Conservation (phyloP, 2,888 invertebrate species). For the Pristionchus entomophagus region DNA sequence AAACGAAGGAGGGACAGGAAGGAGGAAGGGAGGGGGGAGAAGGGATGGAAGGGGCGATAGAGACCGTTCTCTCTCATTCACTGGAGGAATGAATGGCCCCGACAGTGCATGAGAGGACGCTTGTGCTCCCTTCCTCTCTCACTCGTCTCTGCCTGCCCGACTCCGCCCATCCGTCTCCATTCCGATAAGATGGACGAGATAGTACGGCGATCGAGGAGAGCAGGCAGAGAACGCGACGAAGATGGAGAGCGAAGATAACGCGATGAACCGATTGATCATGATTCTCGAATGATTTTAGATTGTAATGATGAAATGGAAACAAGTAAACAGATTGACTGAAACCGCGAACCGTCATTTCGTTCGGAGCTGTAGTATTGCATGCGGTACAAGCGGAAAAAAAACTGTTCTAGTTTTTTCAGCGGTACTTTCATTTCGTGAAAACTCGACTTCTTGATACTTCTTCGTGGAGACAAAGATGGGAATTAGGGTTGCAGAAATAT, state of each 20-base stretch:
- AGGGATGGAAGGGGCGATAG: not conserved
- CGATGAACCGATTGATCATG: slow-evolving; percentile 17
- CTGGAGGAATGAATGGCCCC: slow-evolving; percentile 1
- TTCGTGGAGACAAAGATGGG: no score
- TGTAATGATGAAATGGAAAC: not conserved
- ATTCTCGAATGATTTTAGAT: not conserved
- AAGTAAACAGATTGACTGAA: no score
- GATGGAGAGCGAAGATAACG: slow-evolving; percentile 1
- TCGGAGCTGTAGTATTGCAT: no score
- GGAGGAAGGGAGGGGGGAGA: not conserved
- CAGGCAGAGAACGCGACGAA: not conserved
- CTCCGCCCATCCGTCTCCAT: slow-evolving; percentile 16
- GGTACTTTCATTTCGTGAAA: no score
- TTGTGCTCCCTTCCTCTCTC: not conserved
- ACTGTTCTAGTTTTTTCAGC: no score
- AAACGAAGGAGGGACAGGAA: not conserved
- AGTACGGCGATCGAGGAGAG: not conserved
- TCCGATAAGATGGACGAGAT: slow-evolving; percentile 7
- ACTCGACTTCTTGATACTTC: no score
- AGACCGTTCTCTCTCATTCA: not conserved
- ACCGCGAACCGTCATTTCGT: no score
- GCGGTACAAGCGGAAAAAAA: no score
- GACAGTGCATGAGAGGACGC: slow-evolving; percentile 25
- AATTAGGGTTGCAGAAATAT: no score
- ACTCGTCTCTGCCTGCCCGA: not conserved